Evolutionary conservation across 2,797 vertebrate species (phyloP).

Genomic region (Chrysocyon brachyurus): DNA sequence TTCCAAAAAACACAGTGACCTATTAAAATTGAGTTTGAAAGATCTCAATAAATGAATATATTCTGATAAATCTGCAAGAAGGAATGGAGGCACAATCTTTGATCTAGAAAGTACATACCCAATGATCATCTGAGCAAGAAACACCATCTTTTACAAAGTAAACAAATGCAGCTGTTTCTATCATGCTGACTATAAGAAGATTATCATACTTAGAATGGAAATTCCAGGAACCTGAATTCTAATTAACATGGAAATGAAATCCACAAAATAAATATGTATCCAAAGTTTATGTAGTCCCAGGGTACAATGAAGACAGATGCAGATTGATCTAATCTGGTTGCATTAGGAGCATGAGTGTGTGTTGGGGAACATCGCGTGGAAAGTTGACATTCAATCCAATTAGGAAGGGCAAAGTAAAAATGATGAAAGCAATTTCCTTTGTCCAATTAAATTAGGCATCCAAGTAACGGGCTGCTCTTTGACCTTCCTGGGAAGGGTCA

Average conservation of each 20-base stretch:
- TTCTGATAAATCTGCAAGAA: conserved; percentile 19
- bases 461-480: conserved; percentile 66
- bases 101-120: conserved; percentile 40
- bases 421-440: conserved; percentile 79
- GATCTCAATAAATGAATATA: background rate
- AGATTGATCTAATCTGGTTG: conserved; percentile 74
- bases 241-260: conserved; percentile 90
- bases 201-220: conserved; percentile 87
- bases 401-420: conserved; percentile 75
- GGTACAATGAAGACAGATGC: conserved; percentile 63
- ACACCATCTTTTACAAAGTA: conserved; percentile 78
- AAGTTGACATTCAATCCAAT: conserved; percentile 79
- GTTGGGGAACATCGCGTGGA: conserved; percentile 52
- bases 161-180: conserved; percentile 79
- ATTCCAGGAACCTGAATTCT: conserved; percentile 88
- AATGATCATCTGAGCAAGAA: conserved; percentile 76
- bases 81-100: background rate
- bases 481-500: conserved; percentile 77
- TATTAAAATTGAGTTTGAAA: conserved; percentile 22
- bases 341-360: conserved; percentile 53
- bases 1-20: background rate
- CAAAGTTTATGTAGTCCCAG: conserved; percentile 71
- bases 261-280: conserved; percentile 86
- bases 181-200: conserved; percentile 85
- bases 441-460: conserved; percentile 66